Evolutionary conservation across 2,113 vertebrate genomes (phyloP), one percentile per base, ranked within the genome.

Genomic region (Phocoena phocoena): DNA sequence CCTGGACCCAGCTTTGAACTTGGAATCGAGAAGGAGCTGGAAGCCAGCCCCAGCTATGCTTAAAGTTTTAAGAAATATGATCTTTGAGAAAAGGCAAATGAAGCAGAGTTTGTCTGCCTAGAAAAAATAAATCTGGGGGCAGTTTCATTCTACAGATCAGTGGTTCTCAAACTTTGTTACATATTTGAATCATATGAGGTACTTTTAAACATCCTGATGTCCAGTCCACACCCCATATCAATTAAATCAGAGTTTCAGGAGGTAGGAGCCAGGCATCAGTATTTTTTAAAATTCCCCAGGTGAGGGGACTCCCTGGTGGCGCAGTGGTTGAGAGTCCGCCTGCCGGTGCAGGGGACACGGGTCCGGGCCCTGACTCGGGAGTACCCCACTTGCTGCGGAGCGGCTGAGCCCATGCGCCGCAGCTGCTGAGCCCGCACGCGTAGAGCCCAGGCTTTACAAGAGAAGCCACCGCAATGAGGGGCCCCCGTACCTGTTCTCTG

Each of bases 1-100:
- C 65, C 74, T 74, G 20, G 60, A 68, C 36, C 25, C 26, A 62
- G 63, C 36, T 84, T 38, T 92, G 47, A n/a, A 79, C 55, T 74
- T 44, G 9, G n/a, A 95, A 84, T 67, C 31, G 83, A 92, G 44
- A 53, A 77, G 88, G 53, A 76, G 25, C 47, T 81, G 15, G 71
- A 33, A 94, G 28, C 68, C 26, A 86, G 36, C 12, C 73, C 60
- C 36, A n/a, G 6, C 13, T 67, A 18, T 67, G 18, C 26, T 82
- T 85, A n/a, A 53, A 92, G 44, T 70, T 93, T 84, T 94, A 96
- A 95, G 67, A 97, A 97, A 95, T 50, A 68, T 0, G 7, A 55
- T 23, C 11, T 70, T 89, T 86, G 93, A 83, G 63, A 71, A 93
- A 96, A 97, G 31, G 41, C 38, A 95, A 90, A 8, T 70, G 31